Conservation (phyloP, 2,888 invertebrate species). For the Zhengitettix transpicula region DNA sequence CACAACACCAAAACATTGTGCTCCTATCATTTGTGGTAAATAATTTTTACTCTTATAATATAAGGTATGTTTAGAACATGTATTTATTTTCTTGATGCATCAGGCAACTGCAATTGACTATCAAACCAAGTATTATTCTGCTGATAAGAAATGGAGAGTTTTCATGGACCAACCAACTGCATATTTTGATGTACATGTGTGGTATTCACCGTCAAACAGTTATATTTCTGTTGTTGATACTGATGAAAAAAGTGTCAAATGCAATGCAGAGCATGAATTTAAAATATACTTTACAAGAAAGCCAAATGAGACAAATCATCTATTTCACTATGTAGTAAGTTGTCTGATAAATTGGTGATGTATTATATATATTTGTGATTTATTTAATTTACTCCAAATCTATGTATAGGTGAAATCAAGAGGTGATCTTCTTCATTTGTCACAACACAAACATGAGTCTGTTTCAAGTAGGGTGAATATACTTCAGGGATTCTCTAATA, state of each 20-base stretch:
- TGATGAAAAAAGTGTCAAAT: conserved; percentile 18
- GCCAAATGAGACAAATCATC: conserved; percentile 5
- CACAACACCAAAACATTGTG: conserved; percentile 20
- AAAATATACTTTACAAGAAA: conserved; percentile 20
- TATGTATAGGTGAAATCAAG: conserved; percentile 23
- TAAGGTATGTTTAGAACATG: too few species aligned
- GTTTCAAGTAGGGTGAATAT: neutral
- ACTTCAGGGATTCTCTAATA: neutral
- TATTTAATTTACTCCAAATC: too few species aligned
- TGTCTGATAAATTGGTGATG: neutral
- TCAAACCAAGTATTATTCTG: conserved; percentile 25
- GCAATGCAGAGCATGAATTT: conserved; percentile 22
- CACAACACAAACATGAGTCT: neutral
- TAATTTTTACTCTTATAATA: neutral
- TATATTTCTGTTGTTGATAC: conserved; percentile 21
- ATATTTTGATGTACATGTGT: conserved; percentile 22
- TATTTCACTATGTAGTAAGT: conserved; percentile 13
- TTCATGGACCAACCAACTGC: conserved; percentile 25
- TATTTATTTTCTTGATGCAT: too few species aligned
- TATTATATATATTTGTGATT: neutral
- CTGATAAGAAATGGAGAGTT: conserved; percentile 25
- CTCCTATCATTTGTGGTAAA: conserved; percentile 9
- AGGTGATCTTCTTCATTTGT: conserved; percentile 18
- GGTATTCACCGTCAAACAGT: conserved; percentile 24
- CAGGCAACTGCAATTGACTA: conserved; percentile 24